Evolutionary conservation across 2,888 invertebrate species (phyloP).

Genomic region (Psococerastis gibbosa): DNA sequence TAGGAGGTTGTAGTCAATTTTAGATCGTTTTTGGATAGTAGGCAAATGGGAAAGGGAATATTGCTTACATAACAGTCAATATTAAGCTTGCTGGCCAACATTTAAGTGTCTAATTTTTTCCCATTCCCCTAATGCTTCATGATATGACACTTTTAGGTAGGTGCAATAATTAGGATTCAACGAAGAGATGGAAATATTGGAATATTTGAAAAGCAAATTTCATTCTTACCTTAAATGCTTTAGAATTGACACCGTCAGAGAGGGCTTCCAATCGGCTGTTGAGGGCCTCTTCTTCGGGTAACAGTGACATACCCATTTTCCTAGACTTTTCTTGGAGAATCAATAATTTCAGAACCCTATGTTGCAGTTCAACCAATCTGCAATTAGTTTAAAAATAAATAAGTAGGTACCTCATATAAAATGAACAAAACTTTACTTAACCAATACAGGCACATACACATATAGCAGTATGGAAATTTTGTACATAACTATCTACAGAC

Average conservation of each 20-base stretch:
- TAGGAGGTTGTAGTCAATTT: not conserved
- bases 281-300: constrained; percentile 80
- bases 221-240: constrained; percentile 82
- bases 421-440: not conserved
- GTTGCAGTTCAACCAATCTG: constrained; percentile 55
- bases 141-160: too few species aligned
- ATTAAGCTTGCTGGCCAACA: too few species aligned
- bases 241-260: constrained; percentile 27
- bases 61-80: too few species aligned
- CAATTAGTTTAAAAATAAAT: constrained; percentile 25
- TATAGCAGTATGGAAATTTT: too few species aligned
- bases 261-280: constrained; percentile 71
- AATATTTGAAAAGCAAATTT: too few species aligned
- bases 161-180: too few species aligned
- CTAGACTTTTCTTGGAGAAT: constrained; percentile 73
- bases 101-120: too few species aligned
- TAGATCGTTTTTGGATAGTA: not conserved
- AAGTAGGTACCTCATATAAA: not conserved
- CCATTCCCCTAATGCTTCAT: too few species aligned
- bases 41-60: constrained; percentile 20
- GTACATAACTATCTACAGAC: too few species aligned
- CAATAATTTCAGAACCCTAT: constrained; percentile 65
- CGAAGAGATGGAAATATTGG: too few species aligned
- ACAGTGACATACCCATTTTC: constrained; percentile 71
- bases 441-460: too few species aligned